Evolutionary conservation across 2,888 invertebrate species (phyloP).

Genomic region (Bombyx huttoni): DNA sequence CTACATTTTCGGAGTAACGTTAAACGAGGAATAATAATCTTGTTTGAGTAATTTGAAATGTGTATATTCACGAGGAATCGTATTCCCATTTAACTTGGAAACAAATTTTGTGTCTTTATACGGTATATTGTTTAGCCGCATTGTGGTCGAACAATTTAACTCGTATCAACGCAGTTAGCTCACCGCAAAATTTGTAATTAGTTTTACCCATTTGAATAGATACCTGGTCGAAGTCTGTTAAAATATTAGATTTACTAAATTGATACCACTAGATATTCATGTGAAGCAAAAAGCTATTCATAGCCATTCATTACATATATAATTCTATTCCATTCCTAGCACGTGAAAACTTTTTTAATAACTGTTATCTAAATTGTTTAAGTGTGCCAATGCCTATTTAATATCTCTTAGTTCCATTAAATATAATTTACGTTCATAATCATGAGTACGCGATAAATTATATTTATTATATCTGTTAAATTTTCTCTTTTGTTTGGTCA

Average conservation of each 20-base stretch:
- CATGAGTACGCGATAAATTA: too few species aligned
- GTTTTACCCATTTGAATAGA: neutral
- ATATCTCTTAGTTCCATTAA: too few species aligned
- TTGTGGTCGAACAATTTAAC: neutral
- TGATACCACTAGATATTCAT: neutral
- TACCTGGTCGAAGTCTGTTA: constrained; percentile 2
- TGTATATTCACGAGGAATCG: neutral
- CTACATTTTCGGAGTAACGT: neutral
- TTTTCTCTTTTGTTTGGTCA: too few species aligned
- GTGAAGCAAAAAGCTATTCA: too few species aligned
- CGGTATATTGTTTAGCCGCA: neutral
- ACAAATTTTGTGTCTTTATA: neutral
- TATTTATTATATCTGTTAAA: too few species aligned
- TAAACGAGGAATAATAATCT: neutral
- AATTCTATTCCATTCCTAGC: too few species aligned
- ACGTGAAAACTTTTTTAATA: too few species aligned
- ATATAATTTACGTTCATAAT: too few species aligned
- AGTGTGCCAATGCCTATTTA: too few species aligned
- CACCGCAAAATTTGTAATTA: neutral
- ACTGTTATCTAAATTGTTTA: too few species aligned
- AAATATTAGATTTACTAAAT: constrained; percentile 10
- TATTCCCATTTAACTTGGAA: neutral
- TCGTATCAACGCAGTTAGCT: neutral
- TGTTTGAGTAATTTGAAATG: neutral
- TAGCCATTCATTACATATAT: too few species aligned